Conservation (phyloP, 2,888 invertebrate species). For the Cryptophagus acutangulus region DNA sequence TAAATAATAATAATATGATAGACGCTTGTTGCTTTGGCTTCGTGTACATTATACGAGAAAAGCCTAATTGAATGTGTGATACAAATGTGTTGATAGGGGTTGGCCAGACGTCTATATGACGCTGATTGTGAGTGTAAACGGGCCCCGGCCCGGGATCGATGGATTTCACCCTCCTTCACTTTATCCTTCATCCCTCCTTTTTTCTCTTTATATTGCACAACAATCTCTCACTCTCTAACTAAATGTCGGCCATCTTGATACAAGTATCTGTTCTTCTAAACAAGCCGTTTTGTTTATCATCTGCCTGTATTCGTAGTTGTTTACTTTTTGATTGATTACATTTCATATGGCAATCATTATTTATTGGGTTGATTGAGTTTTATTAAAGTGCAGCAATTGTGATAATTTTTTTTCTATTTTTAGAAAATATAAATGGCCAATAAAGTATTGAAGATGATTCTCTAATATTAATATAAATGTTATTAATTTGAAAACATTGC, state of each 20-base stretch:
- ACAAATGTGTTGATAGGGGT: slow-evolving; percentile 34
- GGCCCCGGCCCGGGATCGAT: slow-evolving; percentile 44
- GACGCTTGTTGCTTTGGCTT: slow-evolving; percentile 16
- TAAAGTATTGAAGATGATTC: too few species aligned
- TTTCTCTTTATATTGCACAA: slow-evolving; percentile 13
- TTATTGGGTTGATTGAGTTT: slow-evolving; percentile 1
- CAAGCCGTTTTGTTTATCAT: slow-evolving; percentile 4
- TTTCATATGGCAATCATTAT: too few species aligned
- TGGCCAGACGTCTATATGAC: slow-evolving; percentile 45
- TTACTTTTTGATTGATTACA: slow-evolving; percentile 6
- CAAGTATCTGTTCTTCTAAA: slow-evolving; percentile 20
- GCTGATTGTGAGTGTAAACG: slow-evolving; percentile 37
- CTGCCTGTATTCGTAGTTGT: not conserved
- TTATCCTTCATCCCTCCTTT: slow-evolving; percentile 25
- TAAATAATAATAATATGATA: too few species aligned
- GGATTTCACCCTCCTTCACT: slow-evolving; percentile 33
- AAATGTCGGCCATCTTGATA: slow-evolving; percentile 41
- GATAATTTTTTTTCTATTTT: too few species aligned
- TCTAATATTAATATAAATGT: too few species aligned
- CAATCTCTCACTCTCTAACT: slow-evolving; percentile 7
- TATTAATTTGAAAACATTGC: too few species aligned
- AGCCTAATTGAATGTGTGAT: slow-evolving; percentile 38
- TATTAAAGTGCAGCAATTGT: not conserved
- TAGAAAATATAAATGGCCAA: too few species aligned
- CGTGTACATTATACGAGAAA: slow-evolving; percentile 19